Evolutionary conservation across 2,888 invertebrate genomes (phyloP).

Genomic region (Syrphus vitripennis): DNA sequence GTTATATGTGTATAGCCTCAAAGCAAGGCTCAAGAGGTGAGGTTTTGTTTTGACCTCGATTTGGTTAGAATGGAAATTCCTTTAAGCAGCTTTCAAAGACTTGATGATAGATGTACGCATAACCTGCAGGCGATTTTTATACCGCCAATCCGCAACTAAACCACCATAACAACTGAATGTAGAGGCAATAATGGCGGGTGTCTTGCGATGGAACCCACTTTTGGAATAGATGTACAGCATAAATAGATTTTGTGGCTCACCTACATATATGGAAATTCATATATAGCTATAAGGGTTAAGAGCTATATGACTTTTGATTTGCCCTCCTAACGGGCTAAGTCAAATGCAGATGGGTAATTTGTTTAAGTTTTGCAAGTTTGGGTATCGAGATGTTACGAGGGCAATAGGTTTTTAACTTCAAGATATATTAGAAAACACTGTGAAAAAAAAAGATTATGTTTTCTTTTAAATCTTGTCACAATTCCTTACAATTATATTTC

Average conservation of each 20-base stretch:
- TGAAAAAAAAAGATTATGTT: too few species aligned
- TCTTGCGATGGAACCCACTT: slow-evolving; percentile 45
- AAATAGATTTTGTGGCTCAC: slow-evolving; percentile 16
- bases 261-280: slow-evolving; percentile 47
- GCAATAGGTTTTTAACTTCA: not conserved
- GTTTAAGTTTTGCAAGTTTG: not conserved
- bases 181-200: not conserved
- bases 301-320: slow-evolving; percentile 44
- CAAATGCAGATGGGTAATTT: slow-evolving; percentile 34
- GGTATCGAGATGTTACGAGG: not conserved
- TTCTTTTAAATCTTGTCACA: too few species aligned
- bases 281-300: slow-evolving; percentile 55
- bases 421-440: not conserved
- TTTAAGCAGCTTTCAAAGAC: slow-evolving; percentile 50
- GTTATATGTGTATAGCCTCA: not conserved
- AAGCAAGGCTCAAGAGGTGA: slow-evolving; percentile 59
- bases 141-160: not conserved
- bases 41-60: slow-evolving; percentile 68
- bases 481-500: too few species aligned
- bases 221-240: slow-evolving; percentile 2
- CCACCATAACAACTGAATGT: not conserved
- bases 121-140: slow-evolving; percentile 8
- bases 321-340: slow-evolving; percentile 26
- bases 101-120: slow-evolving; percentile 65
- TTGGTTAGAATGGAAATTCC: slow-evolving; percentile 70